Conservation (phyloP, 2,797 vertebrate species). For the Emys orbicularis region DNA sequence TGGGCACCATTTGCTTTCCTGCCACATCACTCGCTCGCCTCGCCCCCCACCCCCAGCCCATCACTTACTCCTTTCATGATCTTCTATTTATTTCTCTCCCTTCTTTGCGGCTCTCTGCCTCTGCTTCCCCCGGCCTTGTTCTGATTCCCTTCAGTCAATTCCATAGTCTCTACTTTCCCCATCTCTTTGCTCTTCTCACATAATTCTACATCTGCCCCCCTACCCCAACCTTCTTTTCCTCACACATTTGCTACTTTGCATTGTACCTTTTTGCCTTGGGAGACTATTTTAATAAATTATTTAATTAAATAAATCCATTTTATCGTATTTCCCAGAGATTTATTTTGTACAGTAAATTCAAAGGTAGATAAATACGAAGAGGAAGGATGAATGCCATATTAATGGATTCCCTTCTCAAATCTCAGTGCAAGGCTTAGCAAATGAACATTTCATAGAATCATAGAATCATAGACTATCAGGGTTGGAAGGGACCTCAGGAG, state of each 20-base stretch:
- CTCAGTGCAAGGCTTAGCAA: conserved; percentile 37
- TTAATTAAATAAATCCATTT: background rate
- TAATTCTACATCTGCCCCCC: rapidly evolving
- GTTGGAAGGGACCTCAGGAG: too few species aligned
- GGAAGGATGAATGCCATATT: conserved; percentile 35
- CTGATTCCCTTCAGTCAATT: background rate
- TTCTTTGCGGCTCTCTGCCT: rapidly evolving
- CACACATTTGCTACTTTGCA: background rate
- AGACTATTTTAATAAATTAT: background rate
- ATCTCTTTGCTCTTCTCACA: background rate
- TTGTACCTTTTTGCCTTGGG: background rate
- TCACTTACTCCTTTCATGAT: background rate
- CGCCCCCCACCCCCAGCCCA: rapidly evolving
- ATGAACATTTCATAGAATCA: background rate
- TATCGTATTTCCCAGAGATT: conserved; percentile 48
- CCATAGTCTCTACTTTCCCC: rapidly evolving
- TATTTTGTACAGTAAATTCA: background rate
- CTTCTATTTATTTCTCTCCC: rapidly evolving
- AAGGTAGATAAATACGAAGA: conserved; percentile 31
- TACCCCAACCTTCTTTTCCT: background rate
- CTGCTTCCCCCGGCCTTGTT: background rate
- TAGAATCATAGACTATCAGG: too few species aligned
- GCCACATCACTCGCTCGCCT: background rate
- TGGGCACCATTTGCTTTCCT: background rate
- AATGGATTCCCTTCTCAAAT: conserved; percentile 19